These are phyloP conservation scores for Crocidura indochinensis DNA, from an alignment of 2,797 vertebrate species.

Conservation along the genomic window DNA sequence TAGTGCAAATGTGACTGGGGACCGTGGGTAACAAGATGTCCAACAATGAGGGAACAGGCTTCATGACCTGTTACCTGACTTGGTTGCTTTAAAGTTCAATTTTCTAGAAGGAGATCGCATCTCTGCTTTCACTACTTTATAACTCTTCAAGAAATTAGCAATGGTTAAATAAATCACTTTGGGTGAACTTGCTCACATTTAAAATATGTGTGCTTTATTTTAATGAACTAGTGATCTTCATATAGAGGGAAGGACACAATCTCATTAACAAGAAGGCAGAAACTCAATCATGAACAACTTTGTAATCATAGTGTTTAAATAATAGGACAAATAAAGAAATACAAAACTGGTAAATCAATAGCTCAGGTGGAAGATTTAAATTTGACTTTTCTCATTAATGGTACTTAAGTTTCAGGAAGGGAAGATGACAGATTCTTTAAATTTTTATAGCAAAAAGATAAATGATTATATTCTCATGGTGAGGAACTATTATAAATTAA, in stretches of 20 bases:
- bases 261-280: slow-evolving; percentile 29
- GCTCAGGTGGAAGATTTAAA: not conserved
- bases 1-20: slow-evolving; percentile 25
- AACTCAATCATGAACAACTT: not conserved
- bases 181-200: slow-evolving; percentile 18
- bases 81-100: not conserved
- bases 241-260: not conserved
- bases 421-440: slow-evolving; percentile 4
- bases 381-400: not conserved
- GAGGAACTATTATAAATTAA: slow-evolving; percentile 24
- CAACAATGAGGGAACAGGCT: not conserved
- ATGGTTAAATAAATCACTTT: not conserved
- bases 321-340: not conserved
- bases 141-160: not conserved
- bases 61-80: not conserved
- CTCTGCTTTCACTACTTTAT: slow-evolving; percentile 19
- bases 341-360: not conserved
- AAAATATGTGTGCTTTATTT: slow-evolving; percentile 24
- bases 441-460: slow-evolving; percentile 25
- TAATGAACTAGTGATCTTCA: slow-evolving; percentile 2
- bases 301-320: too few relatives aligned
- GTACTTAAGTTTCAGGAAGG: not conserved
- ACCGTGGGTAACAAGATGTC: slow-evolving; percentile 38
- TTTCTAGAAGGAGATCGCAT: not conserved
- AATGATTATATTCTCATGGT: slow-evolving; percentile 34